These are phyloP conservation scores for Zootermopsis nevadensis DNA, from an alignment of 2,888 invertebrate genomes.

Conservation along the genomic window DNA sequence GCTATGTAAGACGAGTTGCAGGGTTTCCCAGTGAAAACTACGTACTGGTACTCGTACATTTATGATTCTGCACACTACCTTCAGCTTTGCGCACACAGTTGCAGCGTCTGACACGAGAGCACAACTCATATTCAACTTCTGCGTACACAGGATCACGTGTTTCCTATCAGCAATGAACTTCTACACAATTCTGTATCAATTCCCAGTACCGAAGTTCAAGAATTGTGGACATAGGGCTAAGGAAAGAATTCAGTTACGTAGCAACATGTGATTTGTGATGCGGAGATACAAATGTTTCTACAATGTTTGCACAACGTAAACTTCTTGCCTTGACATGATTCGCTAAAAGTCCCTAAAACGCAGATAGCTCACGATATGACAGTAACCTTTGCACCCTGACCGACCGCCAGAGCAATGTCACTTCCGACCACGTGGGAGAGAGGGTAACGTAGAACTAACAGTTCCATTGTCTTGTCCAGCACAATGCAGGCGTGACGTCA, in stretches of 20 bases:
- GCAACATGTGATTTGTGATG: neutral
- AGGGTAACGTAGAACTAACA: neutral
- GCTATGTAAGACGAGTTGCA: no score
- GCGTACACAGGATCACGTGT: no score
- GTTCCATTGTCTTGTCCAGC: neutral
- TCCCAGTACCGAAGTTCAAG: neutral
- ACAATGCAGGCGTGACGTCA: constrained; percentile 13
- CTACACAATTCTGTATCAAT: no score
- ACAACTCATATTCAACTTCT: no score
- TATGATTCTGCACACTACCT: no score
- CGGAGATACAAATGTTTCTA: neutral
- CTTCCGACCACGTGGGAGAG: constrained; percentile 11
- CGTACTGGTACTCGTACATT: no score
- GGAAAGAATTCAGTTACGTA: neutral
- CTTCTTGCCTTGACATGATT: neutral
- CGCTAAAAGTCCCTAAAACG: neutral
- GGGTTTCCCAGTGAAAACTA: no score
- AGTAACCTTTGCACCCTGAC: neutral
- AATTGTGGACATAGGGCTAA: neutral
- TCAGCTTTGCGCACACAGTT: no score
- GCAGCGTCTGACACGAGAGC: no score
- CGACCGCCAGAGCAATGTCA: neutral
- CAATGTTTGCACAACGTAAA: neutral
- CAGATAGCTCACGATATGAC: neutral
- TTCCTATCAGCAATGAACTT: no score